A percentile compares a stretch with the other conserved stretches of the same genome.
Conservation (phyloP, 2,113 vertebrate genomes). For the Carlito syrichta region DNA sequence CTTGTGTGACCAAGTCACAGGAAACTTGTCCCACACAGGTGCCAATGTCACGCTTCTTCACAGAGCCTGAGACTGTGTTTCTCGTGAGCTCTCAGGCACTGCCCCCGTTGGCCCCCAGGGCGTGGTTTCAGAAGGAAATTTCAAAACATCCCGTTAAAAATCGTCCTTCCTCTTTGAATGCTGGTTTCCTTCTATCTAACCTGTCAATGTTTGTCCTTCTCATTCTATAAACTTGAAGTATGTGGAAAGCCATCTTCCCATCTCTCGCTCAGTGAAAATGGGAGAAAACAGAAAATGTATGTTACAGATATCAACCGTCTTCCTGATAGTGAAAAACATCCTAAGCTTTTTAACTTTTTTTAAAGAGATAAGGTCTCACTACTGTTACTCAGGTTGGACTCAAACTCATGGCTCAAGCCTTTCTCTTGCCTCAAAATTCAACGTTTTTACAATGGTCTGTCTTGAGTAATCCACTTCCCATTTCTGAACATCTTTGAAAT, state of each 20-base stretch:
- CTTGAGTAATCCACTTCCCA: background rate
- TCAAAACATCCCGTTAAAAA: background rate
- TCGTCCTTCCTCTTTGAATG: background rate
- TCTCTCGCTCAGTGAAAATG: background rate
- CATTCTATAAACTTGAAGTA: background rate
- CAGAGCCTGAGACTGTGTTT: background rate
- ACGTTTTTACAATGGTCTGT: background rate
- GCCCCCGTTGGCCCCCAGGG: background rate
- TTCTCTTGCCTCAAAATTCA: background rate
- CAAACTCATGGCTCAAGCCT: background rate
- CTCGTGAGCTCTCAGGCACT: background rate
- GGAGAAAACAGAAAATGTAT: background rate
- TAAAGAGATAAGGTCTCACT: background rate
- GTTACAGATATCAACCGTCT: background rate
- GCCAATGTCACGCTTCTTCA: background rate
- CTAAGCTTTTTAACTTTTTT: background rate
- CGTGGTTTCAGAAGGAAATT: background rate
- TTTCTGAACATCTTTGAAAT: background rate
- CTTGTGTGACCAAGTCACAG: background rate
- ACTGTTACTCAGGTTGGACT: background rate
- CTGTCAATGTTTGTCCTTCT: background rate
- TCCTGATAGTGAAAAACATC: background rate
- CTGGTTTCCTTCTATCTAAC: background rate
- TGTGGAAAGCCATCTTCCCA: background rate
- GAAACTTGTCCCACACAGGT: background rate